These are phyloP conservation scores for Chaenogobius annularis DNA, from an alignment of 2,113 vertebrate species.

Conservation along the genomic window DNA sequence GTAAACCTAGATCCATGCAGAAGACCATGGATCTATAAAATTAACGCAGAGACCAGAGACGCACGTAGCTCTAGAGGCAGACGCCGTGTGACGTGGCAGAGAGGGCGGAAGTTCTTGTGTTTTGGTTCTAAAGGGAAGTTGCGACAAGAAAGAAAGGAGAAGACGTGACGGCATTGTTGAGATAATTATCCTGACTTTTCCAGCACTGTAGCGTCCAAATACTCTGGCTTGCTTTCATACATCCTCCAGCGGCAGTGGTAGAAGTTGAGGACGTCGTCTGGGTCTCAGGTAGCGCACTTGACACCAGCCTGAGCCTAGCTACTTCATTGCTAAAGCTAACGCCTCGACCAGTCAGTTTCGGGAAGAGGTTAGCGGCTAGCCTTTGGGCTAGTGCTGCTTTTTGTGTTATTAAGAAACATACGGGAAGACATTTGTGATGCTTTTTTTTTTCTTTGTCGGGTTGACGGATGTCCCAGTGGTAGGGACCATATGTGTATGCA, in stretches of 20 bases:
- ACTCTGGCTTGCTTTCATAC: constrained; percentile 13
- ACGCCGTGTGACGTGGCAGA: constrained; percentile 71
- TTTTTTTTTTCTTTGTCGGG: background rate
- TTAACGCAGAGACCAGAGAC: no score
- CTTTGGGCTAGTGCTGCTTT: constrained; percentile 38
- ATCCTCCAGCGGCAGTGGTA: constrained; percentile 35
- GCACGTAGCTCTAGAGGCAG: background rate
- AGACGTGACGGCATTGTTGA: constrained; percentile 75
- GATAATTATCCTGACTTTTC: constrained; percentile 50
- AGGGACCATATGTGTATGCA: no score
- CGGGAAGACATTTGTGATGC: constrained; percentile 30
- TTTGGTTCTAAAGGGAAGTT: constrained; percentile 83
- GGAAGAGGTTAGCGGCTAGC: constrained; percentile 32
- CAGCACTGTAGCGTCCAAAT: constrained; percentile 25
- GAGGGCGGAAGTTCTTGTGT: constrained; percentile 79
- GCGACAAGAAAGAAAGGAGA: constrained; percentile 79
- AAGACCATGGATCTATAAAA: no score
- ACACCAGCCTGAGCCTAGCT: constrained; percentile 37
- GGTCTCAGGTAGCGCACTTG: constrained; percentile 63
- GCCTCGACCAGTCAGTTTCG: constrained; percentile 26
- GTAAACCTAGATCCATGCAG: no score
- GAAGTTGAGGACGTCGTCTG: constrained; percentile 43
- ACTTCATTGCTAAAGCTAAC: constrained; percentile 39
- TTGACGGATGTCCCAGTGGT: background rate
- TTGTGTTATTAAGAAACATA: background rate